phyloP scores from a whole-genome alignment of 1,140 invertebrate genomes.

The Atta colombica region DNA sequence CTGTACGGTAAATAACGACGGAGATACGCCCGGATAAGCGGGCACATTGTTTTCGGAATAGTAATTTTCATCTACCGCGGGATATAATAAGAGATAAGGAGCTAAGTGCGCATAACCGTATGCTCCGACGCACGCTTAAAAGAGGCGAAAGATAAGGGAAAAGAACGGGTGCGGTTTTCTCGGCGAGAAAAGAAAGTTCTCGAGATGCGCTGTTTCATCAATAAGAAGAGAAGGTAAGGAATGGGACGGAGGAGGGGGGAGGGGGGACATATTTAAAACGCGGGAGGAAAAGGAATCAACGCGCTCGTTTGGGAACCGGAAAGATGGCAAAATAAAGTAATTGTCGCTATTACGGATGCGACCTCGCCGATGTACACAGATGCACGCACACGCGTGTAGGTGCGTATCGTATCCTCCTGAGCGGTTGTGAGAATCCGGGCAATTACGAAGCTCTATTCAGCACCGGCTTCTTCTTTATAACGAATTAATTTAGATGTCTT shows the following conservation, averaged over 20 bases:
- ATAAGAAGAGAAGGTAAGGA: neutral
- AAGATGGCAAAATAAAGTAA: conserved; percentile 85
- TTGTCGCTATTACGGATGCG: conserved; percentile 83
- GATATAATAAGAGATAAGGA: conserved; percentile 41
- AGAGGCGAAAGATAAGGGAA: neutral
- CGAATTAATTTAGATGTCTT: conserved; percentile 86
- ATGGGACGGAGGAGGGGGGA: neutral
- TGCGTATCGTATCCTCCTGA: conserved; percentile 51
- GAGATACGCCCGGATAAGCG: conserved; percentile 66
- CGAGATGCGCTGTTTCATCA: conserved; percentile 14
- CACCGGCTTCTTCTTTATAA: conserved; percentile 74
- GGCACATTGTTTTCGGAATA: conserved; percentile 63
- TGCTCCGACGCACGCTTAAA: conserved; percentile 55
- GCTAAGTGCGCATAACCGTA: conserved; percentile 25
- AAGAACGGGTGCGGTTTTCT: neutral
- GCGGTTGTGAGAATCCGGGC: conserved; percentile 84
- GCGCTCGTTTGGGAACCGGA: conserved; percentile 80
- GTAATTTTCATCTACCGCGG: conserved; percentile 27
- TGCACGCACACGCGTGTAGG: conserved; percentile 41
- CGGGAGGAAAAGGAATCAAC: neutral
- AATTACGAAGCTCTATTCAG: conserved; percentile 80
- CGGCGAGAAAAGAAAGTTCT: conserved; percentile 67
- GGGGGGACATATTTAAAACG: too few species aligned
- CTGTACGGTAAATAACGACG: conserved; percentile 43
- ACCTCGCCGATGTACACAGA: conserved; percentile 56